These are phyloP conservation scores for Suricata suricatta DNA, from an alignment of 2,113 vertebrate genomes.

Conservation along the genomic window DNA sequence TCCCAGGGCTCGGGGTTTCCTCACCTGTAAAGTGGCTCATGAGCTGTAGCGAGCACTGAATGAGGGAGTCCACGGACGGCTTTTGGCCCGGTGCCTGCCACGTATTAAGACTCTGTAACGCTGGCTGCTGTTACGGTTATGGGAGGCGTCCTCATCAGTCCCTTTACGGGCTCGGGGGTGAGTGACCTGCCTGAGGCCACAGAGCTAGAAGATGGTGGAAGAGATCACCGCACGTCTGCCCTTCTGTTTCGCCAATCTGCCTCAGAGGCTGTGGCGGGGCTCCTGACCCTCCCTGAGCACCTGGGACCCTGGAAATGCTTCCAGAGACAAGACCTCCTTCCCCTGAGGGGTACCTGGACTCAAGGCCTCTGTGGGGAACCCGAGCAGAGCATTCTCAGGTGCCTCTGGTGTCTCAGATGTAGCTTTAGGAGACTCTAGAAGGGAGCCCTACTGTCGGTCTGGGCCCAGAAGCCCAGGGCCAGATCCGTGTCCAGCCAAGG, in stretches of 20 bases:
- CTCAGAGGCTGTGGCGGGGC: neutral
- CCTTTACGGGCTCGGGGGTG: neutral
- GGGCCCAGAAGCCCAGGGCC: neutral
- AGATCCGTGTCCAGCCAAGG: neutral
- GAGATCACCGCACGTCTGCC: neutral
- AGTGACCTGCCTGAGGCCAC: neutral
- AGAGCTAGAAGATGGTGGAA: neutral
- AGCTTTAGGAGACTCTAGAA: neutral
- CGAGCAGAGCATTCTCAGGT: neutral
- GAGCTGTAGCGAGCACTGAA: neutral
- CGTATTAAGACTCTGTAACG: fast-evolving
- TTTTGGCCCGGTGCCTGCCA: neutral
- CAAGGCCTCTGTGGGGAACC: neutral
- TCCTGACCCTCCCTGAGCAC: neutral
- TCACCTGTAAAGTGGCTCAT: neutral
- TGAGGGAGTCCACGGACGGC: neutral
- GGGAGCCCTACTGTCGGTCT: neutral
- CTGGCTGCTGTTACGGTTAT: fast-evolving
- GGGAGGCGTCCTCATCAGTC: neutral
- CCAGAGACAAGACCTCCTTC: neutral
- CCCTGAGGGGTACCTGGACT: neutral
- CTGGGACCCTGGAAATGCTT: neutral
- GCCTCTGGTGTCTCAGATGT: neutral
- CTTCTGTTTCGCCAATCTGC: neutral
- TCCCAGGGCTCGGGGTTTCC: neutral